phyloP scores from a whole-genome alignment of 2,797 vertebrate genomes.

The Sylvia borin region DNA sequence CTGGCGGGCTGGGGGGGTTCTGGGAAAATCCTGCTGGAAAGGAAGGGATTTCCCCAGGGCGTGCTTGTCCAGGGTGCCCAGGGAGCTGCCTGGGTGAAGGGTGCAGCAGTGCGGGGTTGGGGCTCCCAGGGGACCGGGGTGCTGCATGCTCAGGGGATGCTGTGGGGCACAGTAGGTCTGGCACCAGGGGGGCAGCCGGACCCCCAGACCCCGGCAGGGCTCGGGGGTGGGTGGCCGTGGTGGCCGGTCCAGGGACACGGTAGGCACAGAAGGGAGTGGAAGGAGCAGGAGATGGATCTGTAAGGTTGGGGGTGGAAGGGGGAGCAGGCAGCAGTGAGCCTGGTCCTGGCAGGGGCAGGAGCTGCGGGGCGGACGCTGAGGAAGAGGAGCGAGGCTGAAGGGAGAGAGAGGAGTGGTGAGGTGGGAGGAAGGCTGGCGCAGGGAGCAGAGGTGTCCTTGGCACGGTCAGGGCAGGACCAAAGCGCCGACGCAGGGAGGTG shows the following conservation, averaged over 20 bases:
- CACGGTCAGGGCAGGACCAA: neutral
- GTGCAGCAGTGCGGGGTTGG: neutral
- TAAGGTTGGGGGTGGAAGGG: neutral
- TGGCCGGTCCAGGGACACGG: neutral
- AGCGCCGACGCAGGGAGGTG: neutral
- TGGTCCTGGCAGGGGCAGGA: neutral
- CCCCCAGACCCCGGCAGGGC: accelerated
- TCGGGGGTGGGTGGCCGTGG: accelerated
- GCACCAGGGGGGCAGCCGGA: neutral
- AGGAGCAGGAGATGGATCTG: constrained; percentile 24
- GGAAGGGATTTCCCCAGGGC: neutral
- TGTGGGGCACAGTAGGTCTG: neutral
- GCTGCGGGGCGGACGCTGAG: accelerated
- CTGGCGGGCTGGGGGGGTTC: neutral
- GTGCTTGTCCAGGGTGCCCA: accelerated
- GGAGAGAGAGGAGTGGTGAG: neutral
- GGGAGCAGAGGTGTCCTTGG: neutral
- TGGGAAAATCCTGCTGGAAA: neutral
- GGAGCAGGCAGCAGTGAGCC: neutral
- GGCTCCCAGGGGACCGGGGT: neutral
- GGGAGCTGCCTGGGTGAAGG: neutral
- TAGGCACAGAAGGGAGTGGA: neutral
- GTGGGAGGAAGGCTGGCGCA: neutral
- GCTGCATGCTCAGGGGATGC: constrained; percentile 15
- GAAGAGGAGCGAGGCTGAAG: neutral